These are phyloP conservation scores for Callosobruchus maculatus DNA, from an alignment of 2,888 invertebrate genomes.

Conservation along the genomic window DNA sequence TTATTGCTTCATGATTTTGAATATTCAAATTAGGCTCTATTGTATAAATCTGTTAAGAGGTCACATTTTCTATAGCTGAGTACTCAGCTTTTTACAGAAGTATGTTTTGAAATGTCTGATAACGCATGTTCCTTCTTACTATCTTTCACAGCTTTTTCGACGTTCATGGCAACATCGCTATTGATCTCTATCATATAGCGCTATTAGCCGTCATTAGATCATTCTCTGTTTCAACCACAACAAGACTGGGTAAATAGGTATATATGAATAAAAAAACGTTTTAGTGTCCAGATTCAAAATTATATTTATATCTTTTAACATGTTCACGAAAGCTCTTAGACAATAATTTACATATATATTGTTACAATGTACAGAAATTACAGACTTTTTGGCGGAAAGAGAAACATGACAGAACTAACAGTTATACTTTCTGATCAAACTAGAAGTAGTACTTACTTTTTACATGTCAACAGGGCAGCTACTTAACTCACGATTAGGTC, in stretches of 20 bases:
- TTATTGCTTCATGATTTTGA: too few relatives aligned
- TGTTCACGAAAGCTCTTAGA: constrained; percentile 51
- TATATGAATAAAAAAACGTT: neutral
- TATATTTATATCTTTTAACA: constrained; percentile 44
- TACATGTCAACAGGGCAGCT: neutral
- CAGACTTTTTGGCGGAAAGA: constrained; percentile 47
- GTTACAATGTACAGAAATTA: constrained; percentile 42
- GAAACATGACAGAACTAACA: constrained; percentile 28
- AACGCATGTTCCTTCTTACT: too few relatives aligned
- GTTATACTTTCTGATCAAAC: neutral
- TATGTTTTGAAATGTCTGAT: too few relatives aligned
- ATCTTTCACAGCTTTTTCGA: too few relatives aligned
- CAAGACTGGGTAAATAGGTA: neutral
- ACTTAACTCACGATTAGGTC: neutral
- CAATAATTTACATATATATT: constrained; percentile 42
- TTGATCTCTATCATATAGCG: too few relatives aligned
- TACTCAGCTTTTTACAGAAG: too few relatives aligned
- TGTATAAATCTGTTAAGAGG: too few relatives aligned
- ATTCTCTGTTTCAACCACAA: too few relatives aligned
- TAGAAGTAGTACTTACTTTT: neutral
- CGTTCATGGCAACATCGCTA: too few relatives aligned
- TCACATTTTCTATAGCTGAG: too few relatives aligned
- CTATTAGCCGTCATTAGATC: too few relatives aligned
- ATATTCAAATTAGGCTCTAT: too few relatives aligned
- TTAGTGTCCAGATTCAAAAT: constrained; percentile 43